phyloP scores from a whole-genome alignment of 2,797 vertebrate genomes.

The Otolemur crassicaudatus region DNA sequence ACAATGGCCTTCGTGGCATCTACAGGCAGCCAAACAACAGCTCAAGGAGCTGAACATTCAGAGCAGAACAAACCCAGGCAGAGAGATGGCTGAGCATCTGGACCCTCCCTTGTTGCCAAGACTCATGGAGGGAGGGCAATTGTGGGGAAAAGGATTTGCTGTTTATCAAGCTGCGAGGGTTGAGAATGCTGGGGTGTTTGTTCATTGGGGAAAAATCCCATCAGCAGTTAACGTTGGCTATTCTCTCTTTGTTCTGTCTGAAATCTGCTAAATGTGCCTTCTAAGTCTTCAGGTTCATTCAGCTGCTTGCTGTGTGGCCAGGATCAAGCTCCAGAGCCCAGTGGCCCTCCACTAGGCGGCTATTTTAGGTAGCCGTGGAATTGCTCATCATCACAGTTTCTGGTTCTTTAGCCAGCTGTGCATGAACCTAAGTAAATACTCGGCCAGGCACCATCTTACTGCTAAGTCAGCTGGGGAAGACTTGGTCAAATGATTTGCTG shows the following conservation, averaged over 20 bases:
- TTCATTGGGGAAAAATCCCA: neutral
- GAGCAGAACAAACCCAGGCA: neutral
- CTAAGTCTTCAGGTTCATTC: neutral
- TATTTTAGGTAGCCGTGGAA: neutral
- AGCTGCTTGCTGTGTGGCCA: rapidly evolving
- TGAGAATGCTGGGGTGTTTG: neutral
- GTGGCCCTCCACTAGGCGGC: neutral
- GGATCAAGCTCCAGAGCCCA: neutral
- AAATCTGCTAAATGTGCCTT: neutral
- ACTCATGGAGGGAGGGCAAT: neutral
- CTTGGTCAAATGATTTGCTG: neutral
- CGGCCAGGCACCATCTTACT: neutral
- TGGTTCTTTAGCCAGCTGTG: neutral
- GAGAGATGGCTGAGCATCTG: neutral
- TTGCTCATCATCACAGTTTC: neutral
- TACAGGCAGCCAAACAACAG: neutral
- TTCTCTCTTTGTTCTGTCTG: neutral
- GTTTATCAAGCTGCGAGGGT: neutral
- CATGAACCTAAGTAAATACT: neutral
- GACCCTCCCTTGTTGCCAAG: neutral
- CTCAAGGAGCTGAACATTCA: neutral
- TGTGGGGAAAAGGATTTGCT: neutral
- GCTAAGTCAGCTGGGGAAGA: neutral
- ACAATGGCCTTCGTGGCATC: neutral
- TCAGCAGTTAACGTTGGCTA: neutral